Evolutionary conservation across 1,140 invertebrate species (phyloP), one percentile per base, ranked within the genome.

Genomic region (Cydia fagiglandana): DNA sequence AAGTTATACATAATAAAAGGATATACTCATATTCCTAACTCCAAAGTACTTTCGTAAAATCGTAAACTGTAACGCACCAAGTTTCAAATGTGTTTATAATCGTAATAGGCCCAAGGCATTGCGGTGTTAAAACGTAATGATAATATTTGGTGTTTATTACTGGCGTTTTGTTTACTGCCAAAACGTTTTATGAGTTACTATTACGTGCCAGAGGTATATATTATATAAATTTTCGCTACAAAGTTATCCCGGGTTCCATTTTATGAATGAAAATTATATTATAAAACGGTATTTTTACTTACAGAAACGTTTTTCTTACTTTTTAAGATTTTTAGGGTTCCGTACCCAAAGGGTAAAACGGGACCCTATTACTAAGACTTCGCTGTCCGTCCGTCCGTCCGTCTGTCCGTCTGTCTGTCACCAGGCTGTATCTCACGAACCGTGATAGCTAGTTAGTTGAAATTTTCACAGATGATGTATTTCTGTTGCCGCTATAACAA

Each of bases 61-160:
- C 20, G 10, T 61, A 53, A 34, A 50, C 20, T 20, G 24, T 28
- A 17, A 74, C 4, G 30, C 41, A 30, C 13, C 15, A 74, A 70
- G 34, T 41, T 70, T 17, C 4, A 41, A 45, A 70, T 70, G 66
- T 34, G 30, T 70, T 70, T 38, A 70, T 70, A 70, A 70, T 38
- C 13, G 15, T 70, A 41, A 38, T 17, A 41, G 34, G 30, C n/a
- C n/a, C 2, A 38, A 70, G 66, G 38, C 34, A 41, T 3, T 45
- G 66, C 7, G 30, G 7, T 70, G 66, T 70, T 70, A 70, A 38
- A 70, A 38, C 38, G 12, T 70, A 41, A 70, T 70, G 20, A 17
- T 24, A 45, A 70, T 70, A 61, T 61, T 61, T 61, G 56, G 56
- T 53, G 50, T 61, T 61, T 10, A n/a, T 10, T 24, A 70, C 34